Evolutionary conservation across 2,888 invertebrate species (phyloP), one percentile per base, ranked within the genome.

Genomic region (Amphipyra berbera): DNA sequence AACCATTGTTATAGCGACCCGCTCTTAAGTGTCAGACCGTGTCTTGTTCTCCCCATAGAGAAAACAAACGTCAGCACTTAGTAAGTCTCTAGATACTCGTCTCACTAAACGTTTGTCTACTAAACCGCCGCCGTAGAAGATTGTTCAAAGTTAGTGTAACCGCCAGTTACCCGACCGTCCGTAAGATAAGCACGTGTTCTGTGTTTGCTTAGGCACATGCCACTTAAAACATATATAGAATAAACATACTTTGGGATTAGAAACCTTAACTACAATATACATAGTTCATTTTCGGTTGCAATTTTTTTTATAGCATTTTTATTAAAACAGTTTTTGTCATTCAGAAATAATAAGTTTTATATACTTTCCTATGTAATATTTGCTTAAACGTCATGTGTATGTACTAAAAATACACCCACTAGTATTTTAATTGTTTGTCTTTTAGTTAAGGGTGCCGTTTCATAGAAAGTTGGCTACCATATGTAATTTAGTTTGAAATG

Each of bases 121-220:
- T 50, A 13, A 59, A 61, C 61, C 45, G 45, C 61, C 45, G 45
- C 47, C 15, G 52, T 38, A 61, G 73, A 54, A 65, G 60, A 76
- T 61, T 72, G 72, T 72, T 37, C 48, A 42, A 58, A 71, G 76
- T 68, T 78, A 59, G 63, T 59, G 37, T 61, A 48, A 61, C 54
- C 35, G 30, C 13, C 41, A 35, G 48, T 61, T 59, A 52, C 58
- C 27, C 53, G 56, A 46, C 58, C 53, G 8, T 35, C 27, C 33
- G 55, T 35, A 58, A 65, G 77, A 72, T 79, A 76, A 79, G 77
- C 61, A 62, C 61, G 61, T 76, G 59, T 60, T 47, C 21, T 49
- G 14, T 56, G 76, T 76, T 72, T 65, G 33, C 60, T 76, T 68
- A 68, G 60, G 73, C 58, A 46, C 59, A 42, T 52, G 53, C 46